Base-by-base conservation (phyloP, 2,797 vertebrate species). In the Protonibea diacanthus region DNA sequence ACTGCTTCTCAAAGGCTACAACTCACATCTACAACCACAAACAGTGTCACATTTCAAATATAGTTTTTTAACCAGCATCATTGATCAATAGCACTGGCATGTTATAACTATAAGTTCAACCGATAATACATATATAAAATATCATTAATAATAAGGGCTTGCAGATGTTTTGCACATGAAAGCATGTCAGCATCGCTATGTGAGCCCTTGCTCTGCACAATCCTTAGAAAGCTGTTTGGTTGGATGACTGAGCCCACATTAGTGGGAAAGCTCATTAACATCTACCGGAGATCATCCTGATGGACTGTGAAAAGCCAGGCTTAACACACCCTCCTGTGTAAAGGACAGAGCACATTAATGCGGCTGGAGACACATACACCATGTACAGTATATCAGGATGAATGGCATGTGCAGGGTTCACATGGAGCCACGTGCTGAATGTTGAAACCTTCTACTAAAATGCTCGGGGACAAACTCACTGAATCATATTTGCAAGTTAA, bases 231-330 rank as follows among this genome's bases (percentile, higher is more conserved):
- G 90, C 88, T 83, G 82, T 84, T 82, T 88, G 90, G 83, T 86
- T 89, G 91, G 88, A 89, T n/a, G 64, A 85, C 69, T 87, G 78
- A 87, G 74, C 52, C 68, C 80, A 91, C 89, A 90, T 91, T 91
- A 92, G 84, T 61, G 74, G 77, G 71, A 91, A 92, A 93, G 93
- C 90, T 93, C 88, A 93, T 93, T 92, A 93, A 88, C 80, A 90
- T 91, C 69, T 75, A 87, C 84, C 60, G 53, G 80, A 90, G 92
- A 93, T 93, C 84, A 92, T 91, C 86, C 88, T 91, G 91, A 92
- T 88, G 84, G 84, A 85, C 92, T 88, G 91, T 93, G 90, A 92
- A 93, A 92, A 94, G 86, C 91, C 85, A 29, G 83, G 92, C 90
- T 92, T 93, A 92, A 86, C 88, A 87, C 89, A 91, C 90, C 86